Conservation (phyloP, 2,888 invertebrate genomes). For the Nemoura dubitans region DNA sequence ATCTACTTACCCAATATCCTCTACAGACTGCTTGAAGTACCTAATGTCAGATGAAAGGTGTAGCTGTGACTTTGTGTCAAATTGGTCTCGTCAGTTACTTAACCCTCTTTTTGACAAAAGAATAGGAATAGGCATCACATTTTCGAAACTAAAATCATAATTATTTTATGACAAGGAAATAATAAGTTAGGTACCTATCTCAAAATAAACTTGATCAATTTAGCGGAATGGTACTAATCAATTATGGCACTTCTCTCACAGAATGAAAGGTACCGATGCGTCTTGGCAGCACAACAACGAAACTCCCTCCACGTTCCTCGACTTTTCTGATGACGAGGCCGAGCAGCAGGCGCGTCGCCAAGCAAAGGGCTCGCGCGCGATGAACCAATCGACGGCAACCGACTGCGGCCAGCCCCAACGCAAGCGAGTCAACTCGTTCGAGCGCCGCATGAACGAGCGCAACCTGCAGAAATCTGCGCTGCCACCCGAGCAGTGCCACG, state of each 20-base stretch:
- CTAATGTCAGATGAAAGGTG: too few species aligned
- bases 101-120: too few species aligned
- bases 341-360: constrained; percentile 64
- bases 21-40: too few species aligned
- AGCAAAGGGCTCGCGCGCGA: neutral
- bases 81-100: too few species aligned
- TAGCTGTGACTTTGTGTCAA: too few species aligned
- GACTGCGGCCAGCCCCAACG: constrained; percentile 9
- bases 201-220: too few species aligned
- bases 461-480: constrained; percentile 36
- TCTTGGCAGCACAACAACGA: constrained; percentile 88
- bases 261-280: constrained; percentile 86
- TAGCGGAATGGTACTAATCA: too few species aligned
- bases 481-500: neutral
- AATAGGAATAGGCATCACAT: too few species aligned
- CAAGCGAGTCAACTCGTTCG: constrained; percentile 38
- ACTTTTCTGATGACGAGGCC: constrained; percentile 91
- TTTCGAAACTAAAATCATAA: too few species aligned
- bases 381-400: neutral
- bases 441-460: constrained; percentile 39
- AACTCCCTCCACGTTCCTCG: constrained; percentile 74
- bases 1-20: too few species aligned
- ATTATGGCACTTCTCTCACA: constrained; percentile 59
- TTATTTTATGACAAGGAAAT: constrained; percentile 32
- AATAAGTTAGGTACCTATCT: neutral